Evolutionary conservation across 1,140 invertebrate genomes (phyloP).

Genomic region (Ostrea denselamellosa): DNA sequence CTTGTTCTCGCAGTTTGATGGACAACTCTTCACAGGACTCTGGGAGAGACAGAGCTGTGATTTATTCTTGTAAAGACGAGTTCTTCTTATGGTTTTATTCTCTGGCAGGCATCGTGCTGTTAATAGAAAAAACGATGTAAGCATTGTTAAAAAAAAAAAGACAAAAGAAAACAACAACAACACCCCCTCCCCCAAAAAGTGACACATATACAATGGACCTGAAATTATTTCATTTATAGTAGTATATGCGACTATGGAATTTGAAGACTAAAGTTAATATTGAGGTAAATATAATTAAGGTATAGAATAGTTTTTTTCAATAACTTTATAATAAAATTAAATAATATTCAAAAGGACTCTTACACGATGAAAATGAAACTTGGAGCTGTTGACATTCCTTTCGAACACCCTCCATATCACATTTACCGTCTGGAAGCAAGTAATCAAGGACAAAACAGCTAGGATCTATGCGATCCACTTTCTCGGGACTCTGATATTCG

Average conservation of each 20-base stretch:
- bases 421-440: constrained; percentile 30
- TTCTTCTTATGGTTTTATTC: constrained; percentile 23
- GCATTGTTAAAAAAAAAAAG: too few relatives aligned
- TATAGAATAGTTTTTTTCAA: too few relatives aligned
- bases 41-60: constrained; percentile 49
- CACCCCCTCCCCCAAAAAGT: too few relatives aligned
- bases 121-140: not conserved
- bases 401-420: constrained; percentile 38
- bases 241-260: not conserved
- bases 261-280: not conserved
- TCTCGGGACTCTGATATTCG: constrained; percentile 48
- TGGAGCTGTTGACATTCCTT: constrained; percentile 10
- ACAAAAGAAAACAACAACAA: too few relatives aligned
- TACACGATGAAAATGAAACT: not conserved
- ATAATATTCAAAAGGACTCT: constrained; percentile 1
- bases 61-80: not conserved
- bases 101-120: constrained; percentile 37
- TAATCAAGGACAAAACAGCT: constrained; percentile 49
- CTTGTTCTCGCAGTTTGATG: constrained; percentile 27
- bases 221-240: not conserved
- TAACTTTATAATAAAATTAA: too few relatives aligned
- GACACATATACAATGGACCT: not conserved
- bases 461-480: not conserved
- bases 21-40: constrained; percentile 45
- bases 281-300: too few relatives aligned